Percentiles rank a stretch among this genome's conserved stretches.
Conservation (phyloP, 2,113 vertebrate genomes). For the Daboia siamensis region DNA sequence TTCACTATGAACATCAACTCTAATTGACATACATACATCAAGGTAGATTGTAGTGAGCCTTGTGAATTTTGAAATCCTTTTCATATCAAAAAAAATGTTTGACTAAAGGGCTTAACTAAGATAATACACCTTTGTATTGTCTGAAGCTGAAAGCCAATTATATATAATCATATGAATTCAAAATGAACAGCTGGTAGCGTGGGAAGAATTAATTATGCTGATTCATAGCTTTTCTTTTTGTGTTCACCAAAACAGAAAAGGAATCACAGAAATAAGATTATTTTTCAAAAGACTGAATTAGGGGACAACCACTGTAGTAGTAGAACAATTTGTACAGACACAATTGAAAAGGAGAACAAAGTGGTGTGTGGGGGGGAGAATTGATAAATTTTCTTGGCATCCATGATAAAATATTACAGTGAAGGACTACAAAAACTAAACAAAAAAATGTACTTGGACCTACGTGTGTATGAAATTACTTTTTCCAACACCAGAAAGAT, state of each 20-base stretch:
- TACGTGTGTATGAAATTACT: not conserved
- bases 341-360: not conserved
- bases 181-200: not conserved
- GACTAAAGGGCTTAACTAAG: not conserved
- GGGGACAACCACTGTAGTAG: not conserved
- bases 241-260: not conserved
- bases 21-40: not conserved
- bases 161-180: not conserved
- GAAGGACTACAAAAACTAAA: not conserved
- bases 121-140: slow-evolving; percentile 10
- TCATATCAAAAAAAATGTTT: slow-evolving; percentile 5
- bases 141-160: slow-evolving; percentile 8
- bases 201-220: not conserved
- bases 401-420: not conserved
- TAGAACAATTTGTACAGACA: not conserved
- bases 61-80: not conserved
- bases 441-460: not conserved
- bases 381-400: not conserved
- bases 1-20: not conserved
- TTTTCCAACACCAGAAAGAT: not conserved
- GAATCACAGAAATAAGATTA: not conserved
- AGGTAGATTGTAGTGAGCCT: not conserved
- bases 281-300: not conserved
- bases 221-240: not conserved
- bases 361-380: not conserved